Percentiles rank a stretch among this genome's conserved stretches.
Conservation (phyloP, 2,113 vertebrate genomes). For the Girardinichthys multiradiatus region DNA sequence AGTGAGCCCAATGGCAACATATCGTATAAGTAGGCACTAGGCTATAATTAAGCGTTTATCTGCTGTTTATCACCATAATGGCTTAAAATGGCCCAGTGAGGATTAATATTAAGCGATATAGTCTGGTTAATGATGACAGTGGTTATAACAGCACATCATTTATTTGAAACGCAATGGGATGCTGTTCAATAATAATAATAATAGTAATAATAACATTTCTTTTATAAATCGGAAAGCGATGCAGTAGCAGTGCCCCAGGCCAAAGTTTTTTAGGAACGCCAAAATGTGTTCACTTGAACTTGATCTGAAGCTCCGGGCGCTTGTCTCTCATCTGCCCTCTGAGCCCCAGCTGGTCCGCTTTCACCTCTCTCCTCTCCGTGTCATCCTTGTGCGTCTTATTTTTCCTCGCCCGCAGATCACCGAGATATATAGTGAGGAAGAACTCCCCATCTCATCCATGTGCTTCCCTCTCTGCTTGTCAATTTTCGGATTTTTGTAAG, state of each 20-base stretch:
- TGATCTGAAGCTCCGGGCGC: slow-evolving; percentile 34
- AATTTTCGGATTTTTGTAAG: slow-evolving; percentile 76
- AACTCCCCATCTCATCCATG: slow-evolving; percentile 72
- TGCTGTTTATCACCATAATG: slow-evolving; percentile 73
- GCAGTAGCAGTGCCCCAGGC: slow-evolving; percentile 39
- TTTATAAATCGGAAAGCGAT: not conserved
- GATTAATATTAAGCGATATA: slow-evolving; percentile 66
- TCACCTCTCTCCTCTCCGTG: slow-evolving; percentile 45
- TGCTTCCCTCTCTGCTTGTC: slow-evolving; percentile 75
- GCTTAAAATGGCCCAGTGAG: slow-evolving; percentile 69
- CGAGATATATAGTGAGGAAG: slow-evolving; percentile 69
- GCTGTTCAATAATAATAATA: not conserved
- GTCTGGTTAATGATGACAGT: slow-evolving; percentile 54
- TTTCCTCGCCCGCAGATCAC: slow-evolving; percentile 58
- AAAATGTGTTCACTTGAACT: slow-evolving; percentile 45
- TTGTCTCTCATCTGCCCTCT: slow-evolving; percentile 43
- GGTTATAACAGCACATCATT: slow-evolving; percentile 55
- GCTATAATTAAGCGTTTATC: slow-evolving; percentile 77
- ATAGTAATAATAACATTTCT: not conserved
- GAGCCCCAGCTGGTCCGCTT: slow-evolving; percentile 52
- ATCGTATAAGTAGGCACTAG: slow-evolving; percentile 47
- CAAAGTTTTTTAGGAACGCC: slow-evolving; percentile 27
- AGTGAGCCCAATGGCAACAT: slow-evolving; percentile 76
- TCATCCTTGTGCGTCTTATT: slow-evolving; percentile 63
- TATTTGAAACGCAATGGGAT: slow-evolving; percentile 50